Percentiles rank a stretch among this genome's conserved stretches.
These are phyloP conservation scores for Nemurella pictetii DNA, from an alignment of 2,888 invertebrate species.

Conservation along the genomic window DNA sequence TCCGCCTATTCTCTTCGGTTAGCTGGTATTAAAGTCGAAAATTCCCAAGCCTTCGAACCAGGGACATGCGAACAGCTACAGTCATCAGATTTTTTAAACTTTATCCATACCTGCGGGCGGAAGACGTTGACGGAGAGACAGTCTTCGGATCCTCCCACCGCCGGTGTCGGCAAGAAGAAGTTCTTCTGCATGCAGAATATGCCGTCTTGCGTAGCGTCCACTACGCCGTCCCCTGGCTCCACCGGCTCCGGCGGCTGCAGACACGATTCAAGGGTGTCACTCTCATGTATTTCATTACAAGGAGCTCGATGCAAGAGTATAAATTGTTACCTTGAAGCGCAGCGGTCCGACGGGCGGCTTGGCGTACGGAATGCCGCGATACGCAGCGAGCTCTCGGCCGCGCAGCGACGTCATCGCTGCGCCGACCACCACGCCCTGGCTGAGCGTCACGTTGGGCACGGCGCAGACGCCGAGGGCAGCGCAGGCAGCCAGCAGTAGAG, in stretches of 20 bases:
- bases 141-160: conserved; percentile 67
- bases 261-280: neutral
- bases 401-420: neutral
- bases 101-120: too few species aligned
- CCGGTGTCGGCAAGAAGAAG: conserved; percentile 43
- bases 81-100: too few species aligned
- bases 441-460: conserved; percentile 14
- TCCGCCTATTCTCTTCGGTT: too few species aligned
- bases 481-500: neutral
- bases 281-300: neutral
- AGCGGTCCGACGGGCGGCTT: conserved; percentile 30
- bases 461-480: neutral
- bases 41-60: too few species aligned
- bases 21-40: too few species aligned
- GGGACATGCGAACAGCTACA: too few species aligned
- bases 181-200: conserved; percentile 67
- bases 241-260: conserved; percentile 62
- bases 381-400: conserved; percentile 26
- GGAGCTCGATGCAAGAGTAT: neutral
- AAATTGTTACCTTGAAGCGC: conserved; percentile 31
- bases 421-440: conserved; percentile 18
- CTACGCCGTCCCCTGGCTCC: conserved; percentile 63
- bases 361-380: conserved; percentile 35
- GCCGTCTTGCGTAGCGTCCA: conserved; percentile 69
- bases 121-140: conserved; percentile 72